Conservation (phyloP, 2,797 vertebrate genomes). For the Pogonophryne albipinna region DNA sequence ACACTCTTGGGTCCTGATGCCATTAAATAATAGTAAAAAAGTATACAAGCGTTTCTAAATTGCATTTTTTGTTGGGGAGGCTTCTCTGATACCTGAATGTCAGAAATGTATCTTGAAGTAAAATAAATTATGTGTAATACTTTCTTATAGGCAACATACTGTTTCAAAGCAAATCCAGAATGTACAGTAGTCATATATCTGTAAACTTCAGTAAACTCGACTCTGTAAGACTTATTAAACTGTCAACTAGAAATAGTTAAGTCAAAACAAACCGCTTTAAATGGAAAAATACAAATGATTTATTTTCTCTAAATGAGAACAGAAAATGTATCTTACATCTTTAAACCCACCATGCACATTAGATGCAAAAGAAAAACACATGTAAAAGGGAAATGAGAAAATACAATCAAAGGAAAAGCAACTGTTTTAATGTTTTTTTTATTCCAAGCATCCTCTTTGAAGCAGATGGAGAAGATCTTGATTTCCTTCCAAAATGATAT, state of each 20-base stretch:
- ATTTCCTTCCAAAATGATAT: conserved; percentile 25
- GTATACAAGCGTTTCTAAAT: background rate
- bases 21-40: conserved; percentile 1
- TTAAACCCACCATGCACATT: conserved; percentile 7
- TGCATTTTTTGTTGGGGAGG: background rate
- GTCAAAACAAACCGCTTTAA: no score
- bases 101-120: background rate
- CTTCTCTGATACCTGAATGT: background rate
- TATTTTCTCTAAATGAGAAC: background rate
- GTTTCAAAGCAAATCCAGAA: background rate
- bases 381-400: background rate
- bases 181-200: background rate
- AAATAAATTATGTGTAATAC: background rate
- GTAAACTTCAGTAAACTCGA: background rate
- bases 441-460: conserved; percentile 13
- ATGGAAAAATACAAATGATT: background rate
- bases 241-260: background rate
- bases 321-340: background rate
- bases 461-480: conserved; percentile 32
- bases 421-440: background rate
- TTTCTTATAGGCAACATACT: background rate
- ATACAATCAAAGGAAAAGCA: conserved; percentile 9
- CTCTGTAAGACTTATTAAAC: no score
- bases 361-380: background rate
- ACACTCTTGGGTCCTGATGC: background rate